A percentile compares a stretch with the other conserved stretches of the same genome.
phyloP scores from a whole-genome alignment of 2,113 vertebrate genomes.

The Heterotis niloticus region DNA sequence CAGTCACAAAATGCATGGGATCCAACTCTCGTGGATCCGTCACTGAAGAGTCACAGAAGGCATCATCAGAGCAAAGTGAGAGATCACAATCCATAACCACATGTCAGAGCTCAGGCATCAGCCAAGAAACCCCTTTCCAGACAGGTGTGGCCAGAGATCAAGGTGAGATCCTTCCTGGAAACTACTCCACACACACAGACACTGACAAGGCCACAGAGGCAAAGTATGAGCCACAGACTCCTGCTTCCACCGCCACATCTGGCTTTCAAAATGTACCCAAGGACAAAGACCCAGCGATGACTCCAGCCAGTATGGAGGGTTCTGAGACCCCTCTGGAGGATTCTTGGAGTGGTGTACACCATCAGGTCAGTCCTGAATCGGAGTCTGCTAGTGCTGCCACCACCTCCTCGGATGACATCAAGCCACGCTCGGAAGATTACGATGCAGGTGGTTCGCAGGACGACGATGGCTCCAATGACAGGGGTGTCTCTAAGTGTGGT shows the following conservation, averaged over 20 bases:
- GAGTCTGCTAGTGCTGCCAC: constrained; percentile 84
- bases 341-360: constrained; percentile 72
- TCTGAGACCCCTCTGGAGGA: constrained; percentile 67
- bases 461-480: constrained; percentile 87
- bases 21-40: not conserved
- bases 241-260: constrained; percentile 9
- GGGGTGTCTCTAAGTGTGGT: constrained; percentile 88
- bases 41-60: not conserved
- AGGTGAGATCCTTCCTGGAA: constrained; percentile 21
- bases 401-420: constrained; percentile 96
- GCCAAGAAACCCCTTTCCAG: not conserved
- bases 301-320: constrained; percentile 68
- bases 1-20: not conserved
- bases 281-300: constrained; percentile 63
- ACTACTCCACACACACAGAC: constrained; percentile 4
- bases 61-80: not conserved
- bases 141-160: constrained; percentile 14
- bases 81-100: not conserved
- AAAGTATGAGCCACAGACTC: constrained; percentile 24
- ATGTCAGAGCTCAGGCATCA: not conserved
- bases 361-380: constrained; percentile 84
- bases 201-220: constrained; percentile 24
- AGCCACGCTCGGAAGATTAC: constrained; percentile 95
- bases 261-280: constrained; percentile 51
- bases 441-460: constrained; percentile 97